A percentile compares a stretch with the other conserved stretches of the same genome.
phyloP scores from a whole-genome alignment of 1,140 invertebrate genomes.

The Ceratitis capitata region DNA sequence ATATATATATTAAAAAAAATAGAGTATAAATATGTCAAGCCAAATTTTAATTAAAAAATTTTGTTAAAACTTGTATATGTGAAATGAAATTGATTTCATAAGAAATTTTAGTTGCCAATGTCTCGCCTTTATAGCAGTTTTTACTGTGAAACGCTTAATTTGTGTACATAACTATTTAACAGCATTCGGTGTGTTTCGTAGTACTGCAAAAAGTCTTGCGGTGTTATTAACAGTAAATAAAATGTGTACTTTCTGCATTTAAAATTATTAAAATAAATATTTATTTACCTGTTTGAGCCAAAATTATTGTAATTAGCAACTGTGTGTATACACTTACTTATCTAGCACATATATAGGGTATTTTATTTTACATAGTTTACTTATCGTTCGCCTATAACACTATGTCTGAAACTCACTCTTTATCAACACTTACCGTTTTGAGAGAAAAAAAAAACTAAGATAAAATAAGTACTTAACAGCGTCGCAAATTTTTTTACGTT shows the following conservation, averaged over 20 bases:
- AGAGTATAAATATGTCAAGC: no score
- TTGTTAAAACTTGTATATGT: neutral
- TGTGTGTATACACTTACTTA: neutral
- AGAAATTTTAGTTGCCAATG: conserved; percentile 1
- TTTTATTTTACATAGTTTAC: no score
- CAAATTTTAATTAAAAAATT: no score
- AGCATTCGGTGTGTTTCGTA: no score
- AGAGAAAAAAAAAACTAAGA: no score
- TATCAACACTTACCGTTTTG: no score
- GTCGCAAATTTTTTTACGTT: neutral
- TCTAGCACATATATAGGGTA: neutral
- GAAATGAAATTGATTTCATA: neutral
- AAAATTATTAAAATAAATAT: neutral
- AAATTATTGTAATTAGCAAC: neutral
- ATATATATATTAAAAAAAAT: no score
- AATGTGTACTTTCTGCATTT: neutral
- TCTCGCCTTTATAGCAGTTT: neutral
- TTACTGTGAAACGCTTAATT: neutral
- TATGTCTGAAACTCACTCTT: no score
- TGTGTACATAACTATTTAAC: neutral
- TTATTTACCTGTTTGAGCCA: neutral
- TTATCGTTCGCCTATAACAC: no score
- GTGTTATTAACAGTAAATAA: neutral
- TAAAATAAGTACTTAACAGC: neutral
- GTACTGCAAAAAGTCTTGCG: no score